These are phyloP conservation scores for Rhipidura dahli DNA, from an alignment of 2,113 vertebrate species.

Conservation along the genomic window DNA sequence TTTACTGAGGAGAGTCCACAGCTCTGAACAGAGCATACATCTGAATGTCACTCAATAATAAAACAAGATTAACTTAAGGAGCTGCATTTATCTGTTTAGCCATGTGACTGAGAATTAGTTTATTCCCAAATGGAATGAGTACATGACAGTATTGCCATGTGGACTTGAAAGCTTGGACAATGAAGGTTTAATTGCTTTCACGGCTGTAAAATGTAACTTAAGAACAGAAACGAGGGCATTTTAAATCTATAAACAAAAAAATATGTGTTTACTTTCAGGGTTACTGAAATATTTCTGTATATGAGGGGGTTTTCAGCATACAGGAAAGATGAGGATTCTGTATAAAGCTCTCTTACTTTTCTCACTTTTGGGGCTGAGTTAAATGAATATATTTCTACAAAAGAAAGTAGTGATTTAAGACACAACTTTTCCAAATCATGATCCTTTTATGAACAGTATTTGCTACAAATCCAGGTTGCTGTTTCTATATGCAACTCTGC, in stretches of 20 bases:
- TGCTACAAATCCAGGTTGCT: neutral
- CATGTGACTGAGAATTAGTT: conserved; percentile 1
- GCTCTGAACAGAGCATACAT: neutral
- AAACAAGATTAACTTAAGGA: conserved; percentile 21
- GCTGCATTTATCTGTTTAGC: conserved; percentile 11
- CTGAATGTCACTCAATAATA: conserved; percentile 29
- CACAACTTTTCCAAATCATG: neutral
- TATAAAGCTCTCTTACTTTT: neutral
- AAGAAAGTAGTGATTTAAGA: neutral
- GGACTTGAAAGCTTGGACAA: conserved; percentile 7
- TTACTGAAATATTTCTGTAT: neutral
- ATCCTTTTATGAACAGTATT: neutral
- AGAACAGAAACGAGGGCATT: neutral
- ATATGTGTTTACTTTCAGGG: neutral
- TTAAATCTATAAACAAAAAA: neutral
- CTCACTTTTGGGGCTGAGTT: neutral
- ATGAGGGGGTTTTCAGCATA: neutral
- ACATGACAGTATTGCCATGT: neutral
- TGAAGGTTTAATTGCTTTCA: conserved; percentile 1
- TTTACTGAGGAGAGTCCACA: neutral
- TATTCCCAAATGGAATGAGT: neutral
- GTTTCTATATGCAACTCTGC: neutral
- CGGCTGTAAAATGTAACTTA: neutral
- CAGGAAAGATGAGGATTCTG: neutral
- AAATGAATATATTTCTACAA: neutral